These are phyloP conservation scores for Dione vanillae DNA, from an alignment of 2,888 invertebrate genomes.

Conservation along the genomic window DNA sequence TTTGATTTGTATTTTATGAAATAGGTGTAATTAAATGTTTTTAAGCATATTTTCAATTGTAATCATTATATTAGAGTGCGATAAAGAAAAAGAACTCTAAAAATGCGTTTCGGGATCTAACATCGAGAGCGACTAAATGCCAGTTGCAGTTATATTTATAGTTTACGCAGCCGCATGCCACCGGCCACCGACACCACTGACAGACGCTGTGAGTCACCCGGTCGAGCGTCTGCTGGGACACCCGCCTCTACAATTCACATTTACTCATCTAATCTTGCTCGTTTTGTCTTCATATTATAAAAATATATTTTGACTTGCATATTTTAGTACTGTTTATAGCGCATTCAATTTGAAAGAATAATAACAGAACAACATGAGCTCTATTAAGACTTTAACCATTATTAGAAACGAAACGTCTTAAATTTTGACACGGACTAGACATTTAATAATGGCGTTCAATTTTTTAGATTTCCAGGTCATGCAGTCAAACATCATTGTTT, in stretches of 20 bases:
- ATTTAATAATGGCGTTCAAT: constrained; percentile 49
- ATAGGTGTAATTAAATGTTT: too few species aligned
- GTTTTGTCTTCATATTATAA: constrained; percentile 24
- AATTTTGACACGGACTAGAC: constrained; percentile 49
- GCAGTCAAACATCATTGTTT: constrained; percentile 56
- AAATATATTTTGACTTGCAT: neutral
- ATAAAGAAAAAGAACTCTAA: constrained; percentile 54
- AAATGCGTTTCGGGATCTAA: constrained; percentile 67
- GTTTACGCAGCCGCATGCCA: constrained; percentile 63
- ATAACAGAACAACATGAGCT: neutral
- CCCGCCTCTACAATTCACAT: constrained; percentile 56
- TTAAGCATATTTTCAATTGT: neutral
- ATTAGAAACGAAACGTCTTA: constrained; percentile 44
- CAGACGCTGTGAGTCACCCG: constrained; percentile 69
- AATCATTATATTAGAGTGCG: neutral
- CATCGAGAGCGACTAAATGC: constrained; percentile 80
- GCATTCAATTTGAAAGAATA: neutral
- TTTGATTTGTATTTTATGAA: too few species aligned
- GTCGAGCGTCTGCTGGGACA: constrained; percentile 75
- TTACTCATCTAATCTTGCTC: constrained; percentile 37
- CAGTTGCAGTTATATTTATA: constrained; percentile 79
- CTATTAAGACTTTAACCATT: constrained; percentile 14
- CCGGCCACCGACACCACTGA: constrained; percentile 46
- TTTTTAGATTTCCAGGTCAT: constrained; percentile 68
- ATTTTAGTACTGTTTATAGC: neutral